A percentile compares a stretch with the other conserved stretches of the same genome.
These are phyloP conservation scores for Spialia ferax DNA, from an alignment of 2,888 invertebrate genomes.

Conservation along the genomic window DNA sequence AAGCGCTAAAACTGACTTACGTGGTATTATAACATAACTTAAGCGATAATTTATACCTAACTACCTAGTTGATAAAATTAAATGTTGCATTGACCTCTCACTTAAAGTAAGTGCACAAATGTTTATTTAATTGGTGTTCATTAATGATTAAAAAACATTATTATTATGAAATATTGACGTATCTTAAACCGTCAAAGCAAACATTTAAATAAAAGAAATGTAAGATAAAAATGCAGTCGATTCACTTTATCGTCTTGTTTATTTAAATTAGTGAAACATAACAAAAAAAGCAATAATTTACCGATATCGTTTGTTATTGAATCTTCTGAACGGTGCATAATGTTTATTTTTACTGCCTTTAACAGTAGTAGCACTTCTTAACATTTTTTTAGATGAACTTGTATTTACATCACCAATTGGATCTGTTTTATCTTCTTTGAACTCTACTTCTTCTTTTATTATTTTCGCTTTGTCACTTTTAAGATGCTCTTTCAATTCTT, in stretches of 20 bases:
- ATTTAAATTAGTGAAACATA: neutral
- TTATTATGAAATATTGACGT: too few relatives aligned
- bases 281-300: neutral
- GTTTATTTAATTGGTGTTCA: too few relatives aligned
- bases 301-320: neutral
- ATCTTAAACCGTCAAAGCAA: too few relatives aligned
- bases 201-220: neutral
- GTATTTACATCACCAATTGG: neutral
- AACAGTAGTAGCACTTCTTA: neutral
- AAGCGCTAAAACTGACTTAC: too few relatives aligned
- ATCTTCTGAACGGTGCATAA: slow-evolving; percentile 1
- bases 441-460: neutral
- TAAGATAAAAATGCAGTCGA: neutral
- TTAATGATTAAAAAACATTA: too few relatives aligned
- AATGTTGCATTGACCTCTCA: too few relatives aligned
- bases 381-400: neutral
- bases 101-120: too few relatives aligned
- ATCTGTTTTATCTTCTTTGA: neutral
- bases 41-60: too few relatives aligned
- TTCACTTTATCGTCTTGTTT: neutral
- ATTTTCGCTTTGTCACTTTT: neutral
- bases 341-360: neutral
- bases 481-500: neutral
- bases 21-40: too few relatives aligned
- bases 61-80: too few relatives aligned